These are phyloP conservation scores for Cheilosia scutellata DNA, from an alignment of 2,888 invertebrate genomes.

Conservation along the genomic window DNA sequence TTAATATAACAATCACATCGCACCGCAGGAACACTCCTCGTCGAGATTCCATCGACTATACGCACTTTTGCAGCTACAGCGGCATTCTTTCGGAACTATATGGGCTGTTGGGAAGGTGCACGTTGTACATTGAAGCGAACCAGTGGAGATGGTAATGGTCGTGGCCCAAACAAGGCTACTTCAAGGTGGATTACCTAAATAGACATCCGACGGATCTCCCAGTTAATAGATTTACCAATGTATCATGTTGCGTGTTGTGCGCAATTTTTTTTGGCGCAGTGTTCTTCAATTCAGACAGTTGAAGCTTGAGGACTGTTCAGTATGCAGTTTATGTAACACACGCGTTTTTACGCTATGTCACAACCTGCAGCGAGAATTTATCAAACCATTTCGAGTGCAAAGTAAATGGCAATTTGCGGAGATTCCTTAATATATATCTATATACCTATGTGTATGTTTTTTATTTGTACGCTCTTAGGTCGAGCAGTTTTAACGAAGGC, in stretches of 20 bases:
- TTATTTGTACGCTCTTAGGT: constrained; percentile 15
- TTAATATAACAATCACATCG: constrained; percentile 76
- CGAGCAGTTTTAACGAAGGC: constrained; percentile 54
- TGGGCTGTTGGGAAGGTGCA: constrained; percentile 73
- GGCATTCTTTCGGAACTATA: constrained; percentile 72
- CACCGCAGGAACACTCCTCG: constrained; percentile 59
- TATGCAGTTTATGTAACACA: constrained; percentile 77
- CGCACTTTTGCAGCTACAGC: constrained; percentile 35
- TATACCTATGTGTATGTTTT: constrained; percentile 25
- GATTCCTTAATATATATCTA: constrained; percentile 73
- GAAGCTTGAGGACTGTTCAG: constrained; percentile 69
- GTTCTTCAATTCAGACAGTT: constrained; percentile 36
- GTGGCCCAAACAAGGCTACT: constrained; percentile 68
- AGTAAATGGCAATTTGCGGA: constrained; percentile 77
- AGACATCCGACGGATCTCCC: constrained; percentile 74
- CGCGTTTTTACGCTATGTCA: constrained; percentile 77
- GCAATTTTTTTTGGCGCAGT: constrained; percentile 38
- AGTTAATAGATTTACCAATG: constrained; percentile 75
- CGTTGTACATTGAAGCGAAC: constrained; percentile 24
- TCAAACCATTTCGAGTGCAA: constrained; percentile 72
- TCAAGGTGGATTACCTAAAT: constrained; percentile 76
- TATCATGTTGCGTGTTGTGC: constrained; percentile 61
- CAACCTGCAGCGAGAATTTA: constrained; percentile 71
- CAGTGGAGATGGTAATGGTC: constrained; percentile 68
- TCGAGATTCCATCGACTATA: constrained; percentile 58